Conservation (phyloP, 2,797 vertebrate genomes). For the Cirrhinus molitorella region DNA sequence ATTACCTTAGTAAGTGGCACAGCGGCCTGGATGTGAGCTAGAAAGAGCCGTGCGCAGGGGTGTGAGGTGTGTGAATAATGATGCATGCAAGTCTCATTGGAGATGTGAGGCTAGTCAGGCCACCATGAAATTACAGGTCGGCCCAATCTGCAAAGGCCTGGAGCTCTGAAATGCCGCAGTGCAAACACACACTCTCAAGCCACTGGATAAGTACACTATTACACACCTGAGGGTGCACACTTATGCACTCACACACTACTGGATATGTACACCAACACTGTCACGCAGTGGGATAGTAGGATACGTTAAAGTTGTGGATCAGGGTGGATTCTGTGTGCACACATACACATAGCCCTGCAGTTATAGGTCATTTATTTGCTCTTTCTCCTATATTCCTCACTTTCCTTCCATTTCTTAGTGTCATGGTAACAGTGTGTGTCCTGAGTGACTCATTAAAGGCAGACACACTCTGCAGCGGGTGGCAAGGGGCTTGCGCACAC, state of each 20-base stretch:
- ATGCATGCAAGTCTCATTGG: slow-evolving; percentile 52
- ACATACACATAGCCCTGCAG: slow-evolving; percentile 50
- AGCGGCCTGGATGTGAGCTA: slow-evolving; percentile 2
- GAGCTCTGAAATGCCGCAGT: slow-evolving; percentile 21
- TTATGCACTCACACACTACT: slow-evolving; percentile 16
- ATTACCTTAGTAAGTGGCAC: slow-evolving; percentile 16
- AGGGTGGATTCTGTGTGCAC: slow-evolving; percentile 6
- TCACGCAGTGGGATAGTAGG: slow-evolving; percentile 36
- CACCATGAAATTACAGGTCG: slow-evolving; percentile 62
- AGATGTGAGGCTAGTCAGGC: slow-evolving; percentile 34
- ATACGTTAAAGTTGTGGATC: slow-evolving; percentile 35
- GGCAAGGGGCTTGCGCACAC: slow-evolving; percentile 61
- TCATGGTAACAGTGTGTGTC: slow-evolving; percentile 57
- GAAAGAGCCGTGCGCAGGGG: neutral
- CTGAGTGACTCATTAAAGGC: slow-evolving; percentile 68
- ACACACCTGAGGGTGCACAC: slow-evolving; percentile 49
- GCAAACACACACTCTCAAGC: slow-evolving; percentile 36
- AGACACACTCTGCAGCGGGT: slow-evolving; percentile 48
- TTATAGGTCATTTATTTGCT: slow-evolving; percentile 46
- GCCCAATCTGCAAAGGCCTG: slow-evolving; percentile 38
- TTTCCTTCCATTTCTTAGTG: slow-evolving; percentile 35
- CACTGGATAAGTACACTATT: slow-evolving; percentile 30
- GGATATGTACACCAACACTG: slow-evolving; percentile 19
- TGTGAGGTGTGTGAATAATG: slow-evolving; percentile 57
- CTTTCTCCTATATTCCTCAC: slow-evolving; percentile 19